Conservation (phyloP, 92 coral and sea anemone species). For the Umimayanthus chanpuru region DNA sequence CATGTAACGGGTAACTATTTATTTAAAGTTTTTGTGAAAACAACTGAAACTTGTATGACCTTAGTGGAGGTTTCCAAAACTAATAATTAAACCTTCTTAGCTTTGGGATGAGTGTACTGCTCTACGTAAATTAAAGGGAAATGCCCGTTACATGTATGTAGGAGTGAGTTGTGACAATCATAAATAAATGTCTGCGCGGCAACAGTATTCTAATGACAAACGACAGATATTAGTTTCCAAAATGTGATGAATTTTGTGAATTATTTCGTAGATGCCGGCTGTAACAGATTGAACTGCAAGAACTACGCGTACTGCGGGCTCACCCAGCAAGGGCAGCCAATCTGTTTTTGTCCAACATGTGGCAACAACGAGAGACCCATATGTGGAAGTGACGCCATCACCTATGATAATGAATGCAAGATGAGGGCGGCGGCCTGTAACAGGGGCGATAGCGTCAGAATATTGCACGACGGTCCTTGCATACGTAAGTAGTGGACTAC, state of each 20-base stretch:
- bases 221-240: background rate
- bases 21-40: too few relatives aligned
- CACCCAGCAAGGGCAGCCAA: conserved; percentile 63
- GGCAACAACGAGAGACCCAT: conserved; percentile 73
- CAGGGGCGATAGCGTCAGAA: conserved; percentile 74
- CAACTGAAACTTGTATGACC: too few relatives aligned
- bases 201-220: too few relatives aligned
- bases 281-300: conserved; percentile 67
- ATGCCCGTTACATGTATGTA: too few relatives aligned
- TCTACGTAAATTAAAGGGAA: too few relatives aligned
- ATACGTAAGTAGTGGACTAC: conserved; percentile 70
- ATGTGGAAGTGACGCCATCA: conserved; percentile 91
- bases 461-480: conserved; percentile 87
- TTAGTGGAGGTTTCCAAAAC: too few relatives aligned
- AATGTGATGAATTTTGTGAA: background rate
- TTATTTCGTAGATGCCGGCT: conserved; percentile 65
- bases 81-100: too few relatives aligned
- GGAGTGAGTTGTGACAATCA: too few relatives aligned
- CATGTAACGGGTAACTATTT: too few relatives aligned
- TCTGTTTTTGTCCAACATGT: conserved; percentile 89
- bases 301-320: conserved; percentile 82
- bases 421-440: conserved; percentile 85
- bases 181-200: too few relatives aligned
- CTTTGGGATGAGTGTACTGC: too few relatives aligned
- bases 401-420: conserved; percentile 84